Base-by-base conservation (phyloP, 2,888 invertebrate genomes). In the Polietes domitor region DNA sequence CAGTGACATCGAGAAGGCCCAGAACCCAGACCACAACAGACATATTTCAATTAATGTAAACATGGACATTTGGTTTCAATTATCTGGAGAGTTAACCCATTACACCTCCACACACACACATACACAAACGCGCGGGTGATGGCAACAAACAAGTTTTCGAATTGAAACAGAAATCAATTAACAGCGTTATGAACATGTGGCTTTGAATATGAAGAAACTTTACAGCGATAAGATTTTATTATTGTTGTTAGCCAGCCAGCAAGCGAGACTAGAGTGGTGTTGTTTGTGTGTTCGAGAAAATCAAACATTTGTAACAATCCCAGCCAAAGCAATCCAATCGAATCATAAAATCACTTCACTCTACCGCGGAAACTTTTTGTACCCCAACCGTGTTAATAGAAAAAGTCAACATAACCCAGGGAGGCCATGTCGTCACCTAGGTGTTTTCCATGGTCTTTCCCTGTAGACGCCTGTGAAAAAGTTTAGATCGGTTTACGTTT, bases 41-140 rank as follows among this genome's bases (percentile, higher is more conserved):
- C 68, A 68, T 24, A 43, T 43, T 68, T 68, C 68, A 68, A 68
- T 68, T 68, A 68, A 43, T 68, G 68, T 68, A 68, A 68, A 68
- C 68, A 68, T 6, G 24, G 19, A 24, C 68, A 68, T 68, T 68
- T 68, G n/a, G 15, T 41, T 68, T 41, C 24, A 68, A 41, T 65
- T 65, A 41, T 65, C 65, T 37, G 17, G 6, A 32, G 37, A 24
- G 12, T 68, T 65, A 41, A 1, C 43, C 43, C 43, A 61, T 32
- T 43, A 24, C 41, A 68, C 41, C 24, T 1, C 24, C 68, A 37
- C 65, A 15, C 15, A 2, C 41, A n/a, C n/a, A n/a, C 7, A 15
- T 4, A 41, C 6, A 24, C 43, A 6, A n/a, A n/a, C n/a, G n/a
- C n/a, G n/a, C n/a, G n/a, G n/a, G 6, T 17, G 17, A 37, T 19